Percentiles rank a stretch among this genome's conserved stretches.
These are phyloP conservation scores for Eupeodes latifasciatus DNA, from an alignment of 2,888 invertebrate genomes.

Conservation along the genomic window DNA sequence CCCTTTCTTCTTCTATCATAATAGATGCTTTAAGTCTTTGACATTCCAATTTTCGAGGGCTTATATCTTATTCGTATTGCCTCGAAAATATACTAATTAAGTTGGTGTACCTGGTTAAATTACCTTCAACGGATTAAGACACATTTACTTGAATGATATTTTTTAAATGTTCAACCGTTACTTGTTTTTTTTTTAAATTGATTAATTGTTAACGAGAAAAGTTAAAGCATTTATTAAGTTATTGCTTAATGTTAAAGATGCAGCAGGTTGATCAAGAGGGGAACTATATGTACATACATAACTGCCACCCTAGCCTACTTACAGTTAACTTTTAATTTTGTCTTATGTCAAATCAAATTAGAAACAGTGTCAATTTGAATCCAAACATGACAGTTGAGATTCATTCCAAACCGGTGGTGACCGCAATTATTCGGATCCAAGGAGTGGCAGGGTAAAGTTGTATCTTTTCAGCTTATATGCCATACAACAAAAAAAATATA, in stretches of 20 bases:
- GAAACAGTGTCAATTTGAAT: slow-evolving; percentile 36
- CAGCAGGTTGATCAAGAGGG: too few relatives aligned
- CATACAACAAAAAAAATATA: too few relatives aligned
- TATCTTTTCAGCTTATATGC: slow-evolving; percentile 17
- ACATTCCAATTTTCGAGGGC: not conserved
- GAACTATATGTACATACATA: too few relatives aligned
- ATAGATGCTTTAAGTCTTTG: not conserved
- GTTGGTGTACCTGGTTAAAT: not conserved
- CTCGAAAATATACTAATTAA: slow-evolving; percentile 5
- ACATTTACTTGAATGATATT: not conserved
- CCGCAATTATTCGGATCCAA: slow-evolving; percentile 55
- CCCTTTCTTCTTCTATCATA: not conserved
- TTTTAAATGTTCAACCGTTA: not conserved
- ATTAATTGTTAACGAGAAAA: not conserved
- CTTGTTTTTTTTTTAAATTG: too few relatives aligned
- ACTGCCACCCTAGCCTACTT: not conserved
- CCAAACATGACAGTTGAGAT: slow-evolving; percentile 48
- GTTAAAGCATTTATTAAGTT: not conserved
- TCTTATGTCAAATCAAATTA: slow-evolving; percentile 43
- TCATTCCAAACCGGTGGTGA: slow-evolving; percentile 42
- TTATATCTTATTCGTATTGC: not conserved
- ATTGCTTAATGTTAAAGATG: not conserved
- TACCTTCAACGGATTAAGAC: not conserved
- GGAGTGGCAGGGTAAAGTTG: slow-evolving; percentile 56
- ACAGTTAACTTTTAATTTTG: slow-evolving; percentile 4